Evolutionary conservation across 2,113 vertebrate species (phyloP).

Genomic region (Chrysemys picta): DNA sequence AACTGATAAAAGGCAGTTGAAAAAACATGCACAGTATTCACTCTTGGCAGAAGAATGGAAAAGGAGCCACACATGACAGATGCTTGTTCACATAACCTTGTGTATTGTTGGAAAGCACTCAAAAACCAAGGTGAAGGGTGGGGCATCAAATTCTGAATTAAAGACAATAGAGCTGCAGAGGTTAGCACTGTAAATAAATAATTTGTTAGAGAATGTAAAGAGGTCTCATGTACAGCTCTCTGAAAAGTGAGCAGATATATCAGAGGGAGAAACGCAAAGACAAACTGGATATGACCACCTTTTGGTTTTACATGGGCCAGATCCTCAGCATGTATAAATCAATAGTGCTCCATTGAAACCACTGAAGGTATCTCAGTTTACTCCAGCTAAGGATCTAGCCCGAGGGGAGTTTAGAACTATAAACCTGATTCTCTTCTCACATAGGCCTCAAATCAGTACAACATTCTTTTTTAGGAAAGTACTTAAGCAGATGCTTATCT

Average conservation of each 20-base stretch:
- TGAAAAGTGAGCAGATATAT: neutral
- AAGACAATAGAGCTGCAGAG: neutral
- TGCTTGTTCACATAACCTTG: accelerated
- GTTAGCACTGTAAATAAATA: neutral
- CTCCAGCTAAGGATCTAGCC: neutral
- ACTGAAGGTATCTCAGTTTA: neutral
- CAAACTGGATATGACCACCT: neutral
- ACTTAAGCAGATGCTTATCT: neutral
- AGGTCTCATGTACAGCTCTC: neutral
- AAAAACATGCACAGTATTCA: neutral
- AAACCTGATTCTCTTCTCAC: neutral
- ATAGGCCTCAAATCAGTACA: neutral
- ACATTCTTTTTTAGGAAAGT: neutral
- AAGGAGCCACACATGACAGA: neutral
- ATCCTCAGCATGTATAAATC: neutral
- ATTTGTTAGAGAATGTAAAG: neutral
- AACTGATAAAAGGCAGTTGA: neutral
- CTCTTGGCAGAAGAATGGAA: neutral
- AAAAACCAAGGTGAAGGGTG: neutral
- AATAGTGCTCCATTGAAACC: neutral
- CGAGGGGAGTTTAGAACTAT: neutral
- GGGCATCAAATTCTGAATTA: neutral
- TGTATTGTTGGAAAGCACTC: neutral
- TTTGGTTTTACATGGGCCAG: neutral
- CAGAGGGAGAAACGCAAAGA: neutral